Evolutionary conservation across 53 echinoderm and acorn worm genomes (phyloP), one percentile per base, ranked within the genome.

Genomic region (Stichopus horrens): DNA sequence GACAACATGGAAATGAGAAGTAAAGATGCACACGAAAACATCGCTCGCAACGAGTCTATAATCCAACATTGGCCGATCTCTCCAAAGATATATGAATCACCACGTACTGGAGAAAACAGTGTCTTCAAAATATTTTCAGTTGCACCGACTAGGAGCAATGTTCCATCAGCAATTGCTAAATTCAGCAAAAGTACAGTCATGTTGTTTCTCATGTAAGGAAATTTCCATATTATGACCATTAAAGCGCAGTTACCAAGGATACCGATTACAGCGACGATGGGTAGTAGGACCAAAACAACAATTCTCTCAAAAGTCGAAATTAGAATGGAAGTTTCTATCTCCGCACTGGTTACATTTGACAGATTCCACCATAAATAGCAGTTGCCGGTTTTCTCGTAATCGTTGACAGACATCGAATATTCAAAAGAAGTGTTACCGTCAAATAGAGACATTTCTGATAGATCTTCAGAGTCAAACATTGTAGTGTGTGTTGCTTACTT

Each of bases 121-220:
- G 53, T 53, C 19, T 76, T 76, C 51, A 23, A 23, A 23, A 23
- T 21, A 13, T 76, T 76, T 9, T 76, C 76, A 5, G 13, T 14
- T 6, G 53, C 21, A 11, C 76, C 76, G 23, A 23, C 51, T 6
- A 76, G 6, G 51, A 76, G 53, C 13, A 21, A 76, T 68, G 88
- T 57, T 23, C 68, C 78, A 65, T 91, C 91, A 53, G 91, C 88
- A 52, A 88, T 23, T 21, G 91, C 91, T 53, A 91, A 79, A 55
- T 91, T 88, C 68, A 91, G 82, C 7, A 91, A 55, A 67, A 91
- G 76, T 4, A 88, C 54, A 54, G 87, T 90, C 66, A 86, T 86
- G 54, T 76, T 76, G 13, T 76, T 76, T 21, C 76, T 76, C 76
- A 76, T 76, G 13, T 20, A 52, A 9, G 76, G 76, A 22, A 51